Evolutionary conservation across 2,888 invertebrate genomes (phyloP).

Genomic region (Zelleria hepariella): DNA sequence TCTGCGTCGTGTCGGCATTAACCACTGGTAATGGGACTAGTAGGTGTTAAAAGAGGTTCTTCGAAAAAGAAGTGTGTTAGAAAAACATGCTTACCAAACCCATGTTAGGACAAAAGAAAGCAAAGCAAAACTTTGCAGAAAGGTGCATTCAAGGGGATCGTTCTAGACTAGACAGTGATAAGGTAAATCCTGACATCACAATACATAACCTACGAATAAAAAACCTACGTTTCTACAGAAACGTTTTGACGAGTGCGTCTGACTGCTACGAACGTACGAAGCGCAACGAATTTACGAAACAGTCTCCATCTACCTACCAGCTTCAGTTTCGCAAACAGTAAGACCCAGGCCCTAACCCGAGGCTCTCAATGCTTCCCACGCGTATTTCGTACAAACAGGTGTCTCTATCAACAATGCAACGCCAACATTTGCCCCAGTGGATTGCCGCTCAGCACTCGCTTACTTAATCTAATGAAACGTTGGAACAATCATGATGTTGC

Average conservation of each 20-base stretch:
- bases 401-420: constrained; percentile 38
- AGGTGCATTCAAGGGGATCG: not conserved
- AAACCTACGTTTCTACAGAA: no score
- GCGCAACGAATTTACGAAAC: constrained; percentile 36
- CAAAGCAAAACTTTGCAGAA: not conserved
- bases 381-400: constrained; percentile 65
- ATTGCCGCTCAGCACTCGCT: not conserved
- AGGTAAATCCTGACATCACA: no score
- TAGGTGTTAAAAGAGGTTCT: not conserved
- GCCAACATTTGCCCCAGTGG: constrained; percentile 33
- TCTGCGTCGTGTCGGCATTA: constrained; percentile 9
- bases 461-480: not conserved
- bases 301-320: constrained; percentile 21
- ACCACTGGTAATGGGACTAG: constrained; percentile 5
- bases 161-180: no score
- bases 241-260: no score
- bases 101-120: not conserved
- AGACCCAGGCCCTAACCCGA: constrained; percentile 24
- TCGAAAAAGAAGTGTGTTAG: not conserved
- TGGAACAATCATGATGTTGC: constrained; percentile 12
- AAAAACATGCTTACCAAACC: not conserved
- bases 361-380: constrained; percentile 48
- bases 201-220: no score
- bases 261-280: constrained; percentile 21
- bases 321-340: constrained; percentile 39